Conservation (phyloP, 1,140 invertebrate species). For the Cotesia chilonis region DNA sequence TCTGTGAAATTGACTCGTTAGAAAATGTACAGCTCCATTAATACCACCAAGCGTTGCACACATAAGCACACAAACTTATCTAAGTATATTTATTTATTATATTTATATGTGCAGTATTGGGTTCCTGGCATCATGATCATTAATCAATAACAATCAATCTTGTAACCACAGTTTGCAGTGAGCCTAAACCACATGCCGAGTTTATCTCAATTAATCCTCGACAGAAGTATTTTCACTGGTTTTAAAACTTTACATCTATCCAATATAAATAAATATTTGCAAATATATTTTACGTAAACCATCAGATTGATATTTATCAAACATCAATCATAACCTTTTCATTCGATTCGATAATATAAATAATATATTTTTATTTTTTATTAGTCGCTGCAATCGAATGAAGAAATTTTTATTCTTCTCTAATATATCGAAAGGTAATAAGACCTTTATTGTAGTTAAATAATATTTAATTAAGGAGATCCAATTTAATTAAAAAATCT, state of each 20-base stretch:
- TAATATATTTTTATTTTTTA: too few relatives aligned
- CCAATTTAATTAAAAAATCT: too few relatives aligned
- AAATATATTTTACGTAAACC: slow-evolving; percentile 5
- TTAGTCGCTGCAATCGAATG: too few relatives aligned
- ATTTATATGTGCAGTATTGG: not conserved
- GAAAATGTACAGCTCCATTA: slow-evolving; percentile 11
- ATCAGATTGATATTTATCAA: too few relatives aligned
- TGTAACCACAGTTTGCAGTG: not conserved
- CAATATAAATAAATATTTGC: too few relatives aligned
- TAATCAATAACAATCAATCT: slow-evolving; percentile 37
- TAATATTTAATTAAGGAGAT: too few relatives aligned
- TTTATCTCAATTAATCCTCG: slow-evolving; percentile 34
- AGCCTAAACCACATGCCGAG: slow-evolving; percentile 31
- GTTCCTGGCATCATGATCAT: slow-evolving; percentile 19
- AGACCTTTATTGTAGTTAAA: too few relatives aligned
- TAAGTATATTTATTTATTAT: slow-evolving; percentile 6
- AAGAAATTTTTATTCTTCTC: too few relatives aligned
- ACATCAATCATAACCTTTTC: too few relatives aligned
- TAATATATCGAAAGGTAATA: too few relatives aligned
- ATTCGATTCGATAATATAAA: too few relatives aligned
- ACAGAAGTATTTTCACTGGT: slow-evolving; percentile 13
- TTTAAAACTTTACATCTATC: slow-evolving; percentile 5
- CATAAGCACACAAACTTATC: too few relatives aligned
- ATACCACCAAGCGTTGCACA: not conserved
- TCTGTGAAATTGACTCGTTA: slow-evolving; percentile 26